These are phyloP conservation scores for Holacanthella duospinosa DNA, from an alignment of 2,888 invertebrate genomes.

Conservation along the genomic window DNA sequence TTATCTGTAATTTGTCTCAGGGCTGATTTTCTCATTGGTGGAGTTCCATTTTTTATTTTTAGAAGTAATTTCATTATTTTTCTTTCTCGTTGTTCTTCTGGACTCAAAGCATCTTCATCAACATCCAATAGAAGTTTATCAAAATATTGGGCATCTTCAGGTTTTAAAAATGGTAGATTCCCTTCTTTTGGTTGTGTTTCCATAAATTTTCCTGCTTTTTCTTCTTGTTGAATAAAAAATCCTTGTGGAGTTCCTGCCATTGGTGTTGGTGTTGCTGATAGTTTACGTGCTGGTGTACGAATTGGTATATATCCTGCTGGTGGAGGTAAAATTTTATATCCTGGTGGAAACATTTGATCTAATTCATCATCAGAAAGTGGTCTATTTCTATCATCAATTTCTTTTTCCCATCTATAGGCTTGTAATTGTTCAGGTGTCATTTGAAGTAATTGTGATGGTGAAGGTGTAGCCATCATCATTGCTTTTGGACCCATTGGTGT, in stretches of 20 bases:
- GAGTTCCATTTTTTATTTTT: constrained; percentile 99
- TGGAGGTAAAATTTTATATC: constrained; percentile 91
- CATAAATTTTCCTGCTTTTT: constrained; percentile 72
- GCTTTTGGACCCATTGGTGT: constrained; percentile 88
- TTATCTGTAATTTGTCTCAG: constrained; percentile 96
- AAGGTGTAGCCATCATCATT: constrained; percentile 97
- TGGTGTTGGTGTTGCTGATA: constrained; percentile 97
- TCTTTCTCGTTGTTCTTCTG: constrained; percentile 94
- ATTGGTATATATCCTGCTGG: constrained; percentile 92
- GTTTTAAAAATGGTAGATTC: constrained; percentile 97
- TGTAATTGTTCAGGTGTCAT: constrained; percentile 99
- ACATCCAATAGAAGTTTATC: constrained; percentile 96
- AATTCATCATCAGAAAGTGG: constrained; percentile 94
- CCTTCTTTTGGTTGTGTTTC: constrained; percentile 93
- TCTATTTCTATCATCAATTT: constrained; percentile 95
- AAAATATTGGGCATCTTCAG: constrained; percentile 99
- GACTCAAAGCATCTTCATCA: constrained; percentile 86
- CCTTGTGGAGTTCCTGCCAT: constrained; percentile 83
- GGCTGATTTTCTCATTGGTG: constrained; percentile 98
- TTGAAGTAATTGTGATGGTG: constrained; percentile 83
- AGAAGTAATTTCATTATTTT: constrained; percentile 97
- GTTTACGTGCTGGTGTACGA: constrained; percentile 91
- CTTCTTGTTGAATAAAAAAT: constrained; percentile 89
- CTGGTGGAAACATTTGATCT: constrained; percentile 94
- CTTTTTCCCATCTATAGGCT: constrained; percentile 94